Percentiles rank a stretch among this genome's conserved stretches.
Conservation (phyloP, 92 coral and sea anemone species). For the Siderastrea siderea region DNA sequence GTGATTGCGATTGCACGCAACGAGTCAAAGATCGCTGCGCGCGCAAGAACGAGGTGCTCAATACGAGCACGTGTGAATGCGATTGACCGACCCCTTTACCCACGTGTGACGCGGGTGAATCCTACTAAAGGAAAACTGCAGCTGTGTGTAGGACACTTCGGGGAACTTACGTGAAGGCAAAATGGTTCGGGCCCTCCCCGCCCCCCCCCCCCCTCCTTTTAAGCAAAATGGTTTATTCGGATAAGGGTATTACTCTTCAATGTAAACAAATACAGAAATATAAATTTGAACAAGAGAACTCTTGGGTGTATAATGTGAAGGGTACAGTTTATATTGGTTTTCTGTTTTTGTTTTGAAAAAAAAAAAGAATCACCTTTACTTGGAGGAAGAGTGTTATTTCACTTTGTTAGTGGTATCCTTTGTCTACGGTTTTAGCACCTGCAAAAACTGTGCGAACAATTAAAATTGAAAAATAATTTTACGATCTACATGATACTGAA, state of each 20-base stretch:
- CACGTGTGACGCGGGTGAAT: neutral
- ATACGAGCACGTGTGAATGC: constrained; percentile 16
- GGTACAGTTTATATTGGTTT: neutral
- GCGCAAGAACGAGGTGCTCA: constrained; percentile 21
- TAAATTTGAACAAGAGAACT: no score
- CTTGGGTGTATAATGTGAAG: no score
- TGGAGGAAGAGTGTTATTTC: no score
- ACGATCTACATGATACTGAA: no score
- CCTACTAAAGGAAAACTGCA: constrained; percentile 38
- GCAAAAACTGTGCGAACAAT: no score
- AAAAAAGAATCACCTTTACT: neutral
- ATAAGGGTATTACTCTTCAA: neutral
- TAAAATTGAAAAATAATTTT: no score
- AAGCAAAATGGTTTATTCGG: neutral
- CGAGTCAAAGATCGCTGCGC: constrained; percentile 3
- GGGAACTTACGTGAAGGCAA: neutral
- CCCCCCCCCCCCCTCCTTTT: no score
- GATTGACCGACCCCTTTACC: constrained; percentile 7
- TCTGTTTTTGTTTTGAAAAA: neutral
- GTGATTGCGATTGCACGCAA: constrained; percentile 34
- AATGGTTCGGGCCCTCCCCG: no score
- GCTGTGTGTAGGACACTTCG: constrained; percentile 27
- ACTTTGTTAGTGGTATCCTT: no score
- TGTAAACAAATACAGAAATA: neutral
- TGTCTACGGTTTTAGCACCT: no score